Base-by-base conservation (phyloP, 2,113 vertebrate genomes). In the Oreotrochilus melanogaster region DNA sequence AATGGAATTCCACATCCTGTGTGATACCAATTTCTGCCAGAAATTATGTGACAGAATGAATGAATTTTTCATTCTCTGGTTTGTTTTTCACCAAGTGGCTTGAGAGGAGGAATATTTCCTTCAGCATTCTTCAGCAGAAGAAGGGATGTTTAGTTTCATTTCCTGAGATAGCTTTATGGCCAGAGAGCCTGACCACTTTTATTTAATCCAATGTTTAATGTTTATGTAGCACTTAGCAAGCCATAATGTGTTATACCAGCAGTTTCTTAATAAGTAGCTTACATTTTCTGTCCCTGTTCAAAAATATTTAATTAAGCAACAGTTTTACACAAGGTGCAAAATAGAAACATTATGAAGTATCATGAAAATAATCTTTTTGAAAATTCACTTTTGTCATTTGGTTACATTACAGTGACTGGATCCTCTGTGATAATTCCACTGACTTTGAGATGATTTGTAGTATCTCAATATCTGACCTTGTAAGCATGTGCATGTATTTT, bases 401-500 rank as follows among this genome's bases (percentile, higher is more conserved):
- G 45, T 85, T 94, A 37, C 66, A 48, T 92, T 92, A 89, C 82
- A 94, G 81, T 66, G 87, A 70, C 78, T 76, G 79, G 33, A 78
- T 93, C 43, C 60, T 94, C 78, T 72, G 64, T 3, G 3, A 64
- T 83, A 93, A 89, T 95, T 95, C 74, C 57, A 86, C 78, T 88
- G 81, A 73, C 93, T 95, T 89, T n/a, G 47, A 90, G 67, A 33
- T 93, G 93, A 96, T 96, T 96, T 95, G 93, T 74, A 35, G 53
- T n/a, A 64, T 48, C 85, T 94, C 85, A 86, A 19, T 93, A 83
- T 89, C 89, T 96, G 89, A 89, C 89, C 94, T 95, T 92, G 88
- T 91, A 96, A 92, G 80, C 82, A 86, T 73, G 89, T 70, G 95
- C 78, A 91, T 91, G n/a, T 78, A 89, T 93, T 86, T 96, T 95